Evolutionary conservation across 2,797 vertebrate species (phyloP), one percentile per base, ranked within the genome.

Genomic region (Pampus argenteus): DNA sequence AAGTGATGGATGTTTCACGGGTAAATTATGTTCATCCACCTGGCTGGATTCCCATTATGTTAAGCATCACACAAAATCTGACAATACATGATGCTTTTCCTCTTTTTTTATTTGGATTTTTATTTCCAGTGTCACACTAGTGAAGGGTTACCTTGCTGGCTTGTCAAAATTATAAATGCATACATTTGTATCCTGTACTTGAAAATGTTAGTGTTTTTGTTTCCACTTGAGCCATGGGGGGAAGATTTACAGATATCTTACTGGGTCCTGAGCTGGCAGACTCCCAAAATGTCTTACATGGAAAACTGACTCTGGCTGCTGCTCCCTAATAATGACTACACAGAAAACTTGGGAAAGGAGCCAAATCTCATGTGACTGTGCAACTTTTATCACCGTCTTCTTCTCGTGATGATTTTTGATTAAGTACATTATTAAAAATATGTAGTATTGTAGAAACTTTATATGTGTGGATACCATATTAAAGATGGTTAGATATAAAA

Each of bases 221-320:
- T 60, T 52, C 63, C 31, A 44, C 22, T 22, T 42, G 52, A 62
- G 31, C 38, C 26, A 1, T 23, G 17, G 47, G 42, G 42, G 48
- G 56, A 60, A 61, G 38, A 71, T 65, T 58, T 45, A 55, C 20
- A 45, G 44, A 40, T 40, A 52, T 51, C 58, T 23, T 57, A 34
- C 52, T 10, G 17, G 23, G 38, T 20, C 23, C 28, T 67, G 67
- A 60, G 38, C 66, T 63, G 47, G n/a, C 52, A 36, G 68, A 54
- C 31, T 61, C 66, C 56, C 54, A 55, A 15, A 47, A 29, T 58
- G 48, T 50, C 54, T 60, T 18, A 38, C 60, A 60, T 44, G 50
- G 36, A 66, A 49, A 48, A 28, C 59, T 7, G 6, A 59, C 23
- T 69, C 9, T n/a, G 36, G 17, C 34, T 38, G 59, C 34, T 29